These are phyloP conservation scores for Ptychobarbus kaznakovi DNA, from an alignment of 2,797 vertebrate species.

Conservation along the genomic window DNA sequence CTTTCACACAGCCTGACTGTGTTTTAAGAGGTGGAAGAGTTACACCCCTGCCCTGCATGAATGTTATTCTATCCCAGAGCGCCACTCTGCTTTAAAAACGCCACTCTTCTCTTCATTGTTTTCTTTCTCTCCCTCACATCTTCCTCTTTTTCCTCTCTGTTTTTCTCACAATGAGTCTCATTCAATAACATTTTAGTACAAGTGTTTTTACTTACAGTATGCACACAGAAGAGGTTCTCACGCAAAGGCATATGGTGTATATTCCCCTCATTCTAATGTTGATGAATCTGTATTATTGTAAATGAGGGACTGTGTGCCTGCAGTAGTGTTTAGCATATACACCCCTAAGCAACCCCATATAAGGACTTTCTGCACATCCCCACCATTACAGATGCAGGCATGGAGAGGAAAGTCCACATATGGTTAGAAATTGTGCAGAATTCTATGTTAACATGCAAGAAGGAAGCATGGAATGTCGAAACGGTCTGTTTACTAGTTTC, in stretches of 20 bases:
- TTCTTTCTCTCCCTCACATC: not conserved
- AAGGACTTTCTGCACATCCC: not conserved
- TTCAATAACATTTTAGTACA: not conserved
- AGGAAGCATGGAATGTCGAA: not conserved
- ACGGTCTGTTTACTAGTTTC: not conserved
- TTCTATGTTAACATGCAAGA: not conserved
- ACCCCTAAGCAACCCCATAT: not conserved
- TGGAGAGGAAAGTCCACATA: not conserved
- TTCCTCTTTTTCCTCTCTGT: not conserved
- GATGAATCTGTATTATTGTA: not conserved
- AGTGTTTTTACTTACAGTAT: not conserved
- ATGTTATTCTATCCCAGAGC: conserved; percentile 30
- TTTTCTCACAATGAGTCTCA: not conserved
- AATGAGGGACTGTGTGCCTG: not conserved
- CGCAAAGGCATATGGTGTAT: not conserved
- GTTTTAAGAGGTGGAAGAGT: conserved; percentile 25
- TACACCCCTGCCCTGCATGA: conserved; percentile 26
- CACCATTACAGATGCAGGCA: not conserved
- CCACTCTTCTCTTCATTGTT: not conserved
- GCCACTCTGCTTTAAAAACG: not conserved
- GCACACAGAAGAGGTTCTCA: not conserved
- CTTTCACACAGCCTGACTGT: conserved; percentile 36
- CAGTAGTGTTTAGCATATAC: not conserved
- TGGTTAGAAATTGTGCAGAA: not conserved
- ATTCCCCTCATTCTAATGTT: not conserved